Percentiles rank a stretch among this genome's conserved stretches.
Conservation (phyloP, 2,888 invertebrate species). For the Cosmopolites sordidus region DNA sequence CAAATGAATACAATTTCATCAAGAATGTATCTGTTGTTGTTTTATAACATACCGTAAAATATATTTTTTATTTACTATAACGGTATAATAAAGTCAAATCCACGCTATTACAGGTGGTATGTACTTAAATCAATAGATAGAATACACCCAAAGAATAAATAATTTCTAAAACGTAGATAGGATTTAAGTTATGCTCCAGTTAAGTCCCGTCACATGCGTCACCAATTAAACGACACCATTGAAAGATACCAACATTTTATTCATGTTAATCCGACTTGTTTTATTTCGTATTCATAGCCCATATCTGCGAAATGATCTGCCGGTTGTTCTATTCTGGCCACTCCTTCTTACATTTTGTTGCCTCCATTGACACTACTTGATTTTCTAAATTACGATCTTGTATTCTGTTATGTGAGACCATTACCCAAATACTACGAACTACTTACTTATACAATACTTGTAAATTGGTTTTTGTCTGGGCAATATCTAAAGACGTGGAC, state of each 20-base stretch:
- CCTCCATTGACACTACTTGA: slow-evolving; percentile 26
- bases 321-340: slow-evolving; percentile 24
- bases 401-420: slow-evolving; percentile 26
- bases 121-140: too few relatives aligned
- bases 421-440: slow-evolving; percentile 28
- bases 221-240: too few relatives aligned
- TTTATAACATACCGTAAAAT: too few relatives aligned
- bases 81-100: too few relatives aligned
- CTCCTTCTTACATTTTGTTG: slow-evolving; percentile 21
- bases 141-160: too few relatives aligned
- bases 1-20: too few relatives aligned
- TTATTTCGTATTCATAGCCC: slow-evolving; percentile 26
- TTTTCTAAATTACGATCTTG: slow-evolving; percentile 27
- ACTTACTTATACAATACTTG: slow-evolving; percentile 27
- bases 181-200: too few relatives aligned
- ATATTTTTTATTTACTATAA: too few relatives aligned
- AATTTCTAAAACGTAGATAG: too few relatives aligned
- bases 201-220: too few relatives aligned
- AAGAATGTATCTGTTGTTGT: too few relatives aligned
- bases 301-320: slow-evolving; percentile 25
- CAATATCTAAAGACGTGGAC: slow-evolving; percentile 6
- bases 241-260: slow-evolving; percentile 16
- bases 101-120: too few relatives aligned
- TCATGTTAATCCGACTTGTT: slow-evolving; percentile 23
- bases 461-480: slow-evolving; percentile 26